Conservation (phyloP, 2,113 vertebrate species). For the Microcebus murinus region DNA sequence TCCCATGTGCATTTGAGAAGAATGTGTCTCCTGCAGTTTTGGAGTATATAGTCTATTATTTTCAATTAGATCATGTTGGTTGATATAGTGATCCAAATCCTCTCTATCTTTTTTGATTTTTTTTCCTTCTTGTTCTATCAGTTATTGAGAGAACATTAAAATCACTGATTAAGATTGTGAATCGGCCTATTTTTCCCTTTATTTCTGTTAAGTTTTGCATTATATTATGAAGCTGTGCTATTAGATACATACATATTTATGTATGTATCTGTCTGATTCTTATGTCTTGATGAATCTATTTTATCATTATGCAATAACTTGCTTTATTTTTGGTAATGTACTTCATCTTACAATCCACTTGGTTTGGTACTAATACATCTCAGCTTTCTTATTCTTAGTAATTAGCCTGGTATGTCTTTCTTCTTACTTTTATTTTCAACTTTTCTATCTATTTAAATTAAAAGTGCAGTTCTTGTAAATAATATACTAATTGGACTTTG, state of each 20-base stretch:
- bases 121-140: background rate
- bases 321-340: background rate
- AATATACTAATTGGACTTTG: background rate
- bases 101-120: background rate
- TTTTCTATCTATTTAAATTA: background rate
- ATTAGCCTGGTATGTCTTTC: background rate
- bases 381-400: background rate
- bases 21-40: background rate
- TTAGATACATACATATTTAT: background rate
- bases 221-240: background rate
- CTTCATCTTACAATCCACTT: background rate
- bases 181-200: background rate
- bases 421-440: background rate
- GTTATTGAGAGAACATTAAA: background rate
- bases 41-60: background rate
- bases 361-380: background rate
- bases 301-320: background rate
- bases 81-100: background rate
- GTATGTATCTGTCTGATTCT: background rate
- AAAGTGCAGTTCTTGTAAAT: background rate
- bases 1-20: background rate
- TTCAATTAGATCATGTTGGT: background rate
- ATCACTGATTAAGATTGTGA: background rate
- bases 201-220: background rate
- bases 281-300: background rate